Conservation (phyloP, 64 coral and sea anemone species). For the Stichodactyla mertensii region DNA sequence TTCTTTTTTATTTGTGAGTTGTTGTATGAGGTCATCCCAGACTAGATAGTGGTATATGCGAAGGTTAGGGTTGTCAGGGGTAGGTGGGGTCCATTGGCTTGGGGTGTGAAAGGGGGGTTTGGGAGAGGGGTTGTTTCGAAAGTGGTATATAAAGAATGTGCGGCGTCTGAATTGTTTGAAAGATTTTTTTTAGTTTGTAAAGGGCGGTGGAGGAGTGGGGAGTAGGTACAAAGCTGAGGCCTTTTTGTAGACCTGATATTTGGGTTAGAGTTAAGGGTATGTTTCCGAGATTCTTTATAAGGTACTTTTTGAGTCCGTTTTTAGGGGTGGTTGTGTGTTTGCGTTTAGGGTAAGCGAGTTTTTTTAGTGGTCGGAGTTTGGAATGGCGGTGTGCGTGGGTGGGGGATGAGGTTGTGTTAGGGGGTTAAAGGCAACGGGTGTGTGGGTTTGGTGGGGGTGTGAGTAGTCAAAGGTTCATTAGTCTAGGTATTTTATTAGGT, state of each 20-base stretch:
- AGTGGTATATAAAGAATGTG: slow-evolving; percentile 23
- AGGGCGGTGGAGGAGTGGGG: neutral
- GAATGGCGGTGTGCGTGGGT: neutral
- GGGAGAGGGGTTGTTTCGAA: neutral
- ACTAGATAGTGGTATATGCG: slow-evolving; percentile 23
- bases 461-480: slow-evolving; percentile 4
- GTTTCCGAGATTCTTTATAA: slow-evolving; percentile 1
- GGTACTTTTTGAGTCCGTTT: neutral
- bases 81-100: slow-evolving; percentile 33
- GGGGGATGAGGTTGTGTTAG: neutral
- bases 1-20: neutral
- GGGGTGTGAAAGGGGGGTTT: slow-evolving; percentile 16
- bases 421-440: neutral
- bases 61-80: slow-evolving; percentile 26
- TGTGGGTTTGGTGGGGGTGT: neutral
- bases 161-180: slow-evolving; percentile 18
- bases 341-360: neutral
- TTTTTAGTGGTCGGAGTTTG: neutral
- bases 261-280: neutral
- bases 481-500: slow-evolving; percentile 11
- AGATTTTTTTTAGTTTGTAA: slow-evolving; percentile 3
- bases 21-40: neutral
- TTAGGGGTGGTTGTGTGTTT: neutral
- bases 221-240: slow-evolving; percentile 37
- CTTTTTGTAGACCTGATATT: slow-evolving; percentile 26